phyloP scores from a whole-genome alignment of 2,888 invertebrate species.

The Morpho achilles region DNA sequence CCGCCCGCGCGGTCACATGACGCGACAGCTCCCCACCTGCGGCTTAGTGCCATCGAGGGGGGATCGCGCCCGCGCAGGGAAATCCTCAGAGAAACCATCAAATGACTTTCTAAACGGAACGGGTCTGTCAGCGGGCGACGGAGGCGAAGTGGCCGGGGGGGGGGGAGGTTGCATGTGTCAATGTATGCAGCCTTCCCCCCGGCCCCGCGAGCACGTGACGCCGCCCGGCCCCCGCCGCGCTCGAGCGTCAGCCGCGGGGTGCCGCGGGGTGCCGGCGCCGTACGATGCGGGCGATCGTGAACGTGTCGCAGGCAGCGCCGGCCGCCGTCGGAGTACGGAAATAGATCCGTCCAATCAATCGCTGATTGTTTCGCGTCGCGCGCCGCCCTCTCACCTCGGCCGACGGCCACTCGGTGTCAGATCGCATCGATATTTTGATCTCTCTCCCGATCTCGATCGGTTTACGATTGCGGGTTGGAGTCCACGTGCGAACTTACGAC shows the following conservation, averaged over 20 bases:
- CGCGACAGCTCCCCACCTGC: neutral
- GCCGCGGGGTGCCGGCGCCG: neutral
- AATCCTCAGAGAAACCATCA: constrained; percentile 22
- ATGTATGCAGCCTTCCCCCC: constrained; percentile 13
- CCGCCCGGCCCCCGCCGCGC: constrained; percentile 25
- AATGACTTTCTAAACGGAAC: constrained; percentile 22
- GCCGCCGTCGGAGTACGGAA: constrained; percentile 17
- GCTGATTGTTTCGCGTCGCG: constrained; percentile 31
- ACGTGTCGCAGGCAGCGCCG: constrained; percentile 8
- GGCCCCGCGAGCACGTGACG: constrained; percentile 19
- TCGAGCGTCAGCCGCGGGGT: neutral
- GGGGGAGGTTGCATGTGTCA: constrained; percentile 12
- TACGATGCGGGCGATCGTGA: no score
- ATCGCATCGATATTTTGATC: no score
- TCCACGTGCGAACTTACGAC: no score
- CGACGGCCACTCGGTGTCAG: neutral
- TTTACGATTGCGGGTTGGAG: no score
- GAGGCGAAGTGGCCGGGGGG: neutral
- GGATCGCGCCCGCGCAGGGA: constrained; percentile 2
- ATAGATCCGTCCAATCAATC: constrained; percentile 27
- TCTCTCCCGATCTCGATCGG: no score
- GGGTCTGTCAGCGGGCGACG: constrained; percentile 5
- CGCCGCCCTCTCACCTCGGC: constrained; percentile 3
- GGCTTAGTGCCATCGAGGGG: neutral
- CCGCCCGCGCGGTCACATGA: neutral